These are phyloP conservation scores for Ranitomeya variabilis DNA, from an alignment of 2,113 vertebrate species.

Conservation along the genomic window DNA sequence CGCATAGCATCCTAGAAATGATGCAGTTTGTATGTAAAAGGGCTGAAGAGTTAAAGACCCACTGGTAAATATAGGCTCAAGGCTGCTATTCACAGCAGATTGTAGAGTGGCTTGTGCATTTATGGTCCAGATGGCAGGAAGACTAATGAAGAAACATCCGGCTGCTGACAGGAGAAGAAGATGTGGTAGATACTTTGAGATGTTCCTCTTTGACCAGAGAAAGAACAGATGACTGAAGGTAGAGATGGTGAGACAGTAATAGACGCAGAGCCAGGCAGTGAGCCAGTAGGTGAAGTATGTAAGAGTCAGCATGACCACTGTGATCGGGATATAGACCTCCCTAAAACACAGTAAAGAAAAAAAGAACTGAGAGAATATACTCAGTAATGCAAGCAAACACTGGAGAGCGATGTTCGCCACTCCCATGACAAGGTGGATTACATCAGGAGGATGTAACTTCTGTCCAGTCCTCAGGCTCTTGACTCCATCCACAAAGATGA, in stretches of 20 bases:
- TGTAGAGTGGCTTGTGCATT: background rate
- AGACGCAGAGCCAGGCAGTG: background rate
- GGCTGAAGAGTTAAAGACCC: background rate
- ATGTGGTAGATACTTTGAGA: background rate
- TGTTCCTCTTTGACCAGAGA: background rate
- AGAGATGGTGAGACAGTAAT: background rate
- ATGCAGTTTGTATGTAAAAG: background rate
- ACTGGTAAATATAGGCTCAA: background rate
- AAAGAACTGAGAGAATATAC: background rate
- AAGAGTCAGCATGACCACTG: background rate
- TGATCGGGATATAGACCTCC: background rate
- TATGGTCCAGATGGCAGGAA: background rate
- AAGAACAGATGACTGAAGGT: background rate
- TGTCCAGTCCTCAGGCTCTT: background rate
- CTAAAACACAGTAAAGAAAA: background rate
- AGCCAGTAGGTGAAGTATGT: background rate
- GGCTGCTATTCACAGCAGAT: background rate
- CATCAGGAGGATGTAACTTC: background rate
- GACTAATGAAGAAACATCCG: background rate
- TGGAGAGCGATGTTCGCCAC: background rate
- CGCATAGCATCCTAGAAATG: background rate
- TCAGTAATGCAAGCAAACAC: background rate
- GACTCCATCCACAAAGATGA: background rate
- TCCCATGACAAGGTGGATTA: background rate
- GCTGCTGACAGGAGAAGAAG: background rate